phyloP scores from a whole-genome alignment of 2,113 vertebrate genomes.

The Lonchura striata region DNA sequence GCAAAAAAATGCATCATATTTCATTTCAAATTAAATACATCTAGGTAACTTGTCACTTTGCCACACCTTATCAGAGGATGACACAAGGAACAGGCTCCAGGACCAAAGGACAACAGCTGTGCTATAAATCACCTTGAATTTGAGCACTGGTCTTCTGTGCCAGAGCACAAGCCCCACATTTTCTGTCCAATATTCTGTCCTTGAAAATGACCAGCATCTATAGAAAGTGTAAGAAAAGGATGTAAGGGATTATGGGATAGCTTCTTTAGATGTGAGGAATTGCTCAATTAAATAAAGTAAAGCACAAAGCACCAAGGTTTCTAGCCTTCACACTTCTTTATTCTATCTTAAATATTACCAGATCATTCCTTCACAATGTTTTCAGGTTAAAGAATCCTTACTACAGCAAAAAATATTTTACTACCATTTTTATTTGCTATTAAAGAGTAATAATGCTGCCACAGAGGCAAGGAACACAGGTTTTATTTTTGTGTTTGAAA shows the following conservation, averaged over 20 bases:
- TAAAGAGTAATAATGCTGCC: not conserved
- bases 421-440: not conserved
- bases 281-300: not conserved
- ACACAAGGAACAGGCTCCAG: not conserved
- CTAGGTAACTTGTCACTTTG: constrained; percentile 25
- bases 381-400: not conserved
- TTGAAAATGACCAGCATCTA: not conserved
- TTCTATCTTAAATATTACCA: not conserved
- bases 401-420: not conserved
- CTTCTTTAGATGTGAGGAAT: not conserved
- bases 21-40: constrained; percentile 60
- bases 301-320: not conserved
- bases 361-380: not conserved
- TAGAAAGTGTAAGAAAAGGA: not conserved
- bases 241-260: not conserved
- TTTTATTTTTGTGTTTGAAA: not conserved
- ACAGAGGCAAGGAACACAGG: not conserved
- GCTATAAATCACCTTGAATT: not conserved
- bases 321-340: not conserved
- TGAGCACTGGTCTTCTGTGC: not conserved
- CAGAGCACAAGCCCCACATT: not conserved
- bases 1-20: constrained; percentile 39
- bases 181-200: not conserved
- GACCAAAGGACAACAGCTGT: not conserved
- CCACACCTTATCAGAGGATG: not conserved